Evolutionary conservation across 1,140 invertebrate species (phyloP), one percentile per base, ranked within the genome.

Genomic region (Microplitis mediator): DNA sequence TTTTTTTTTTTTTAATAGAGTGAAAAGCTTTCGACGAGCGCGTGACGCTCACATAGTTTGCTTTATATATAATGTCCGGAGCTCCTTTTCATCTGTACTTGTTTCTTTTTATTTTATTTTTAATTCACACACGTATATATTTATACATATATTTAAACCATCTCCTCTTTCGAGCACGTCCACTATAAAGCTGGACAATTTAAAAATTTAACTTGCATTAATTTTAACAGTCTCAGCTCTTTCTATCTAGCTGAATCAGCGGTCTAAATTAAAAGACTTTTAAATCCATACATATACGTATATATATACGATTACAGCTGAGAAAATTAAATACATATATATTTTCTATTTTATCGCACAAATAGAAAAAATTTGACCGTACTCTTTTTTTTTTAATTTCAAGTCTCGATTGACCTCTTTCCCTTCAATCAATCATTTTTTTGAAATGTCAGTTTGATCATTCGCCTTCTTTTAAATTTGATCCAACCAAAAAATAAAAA

Each of bases 191-290:
- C 35, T 60, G 36, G 39, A 70, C 39, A 70, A 45, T 70, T 70
- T 63, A 62, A 62, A 70, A 63, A 36, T 70, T 70, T 45, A 52
- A 58, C 60, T 52, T 63, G 69, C 69, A 70, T 70, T 70, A 70
- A 70, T 70, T 70, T 52, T 32, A 23, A 70, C 45, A 23, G 4
- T 70, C 67, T 69, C 69, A 70, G 60, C 69, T 70, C n/a, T 70
- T 51, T 61, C n/a, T 63, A 31, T 32, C 14, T 9, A 16, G 35
- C 13, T 70, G 69, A 63, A 70, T 62, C 60, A 63, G 60, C 69
- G 34, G 36, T n/a, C 34, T 63, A 4, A n/a, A 63, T 31, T 32
- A 23, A 32, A 60, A 9, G 3, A 11, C 16, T 60, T 34, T 32
- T 60, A 60, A 60, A 23, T 13, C 4, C 4, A n/a, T 14, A 56